Percentiles rank a stretch among this genome's conserved stretches.
Evolutionary conservation across 2,113 vertebrate genomes (phyloP).

Genomic region (Hemicordylus capensis): DNA sequence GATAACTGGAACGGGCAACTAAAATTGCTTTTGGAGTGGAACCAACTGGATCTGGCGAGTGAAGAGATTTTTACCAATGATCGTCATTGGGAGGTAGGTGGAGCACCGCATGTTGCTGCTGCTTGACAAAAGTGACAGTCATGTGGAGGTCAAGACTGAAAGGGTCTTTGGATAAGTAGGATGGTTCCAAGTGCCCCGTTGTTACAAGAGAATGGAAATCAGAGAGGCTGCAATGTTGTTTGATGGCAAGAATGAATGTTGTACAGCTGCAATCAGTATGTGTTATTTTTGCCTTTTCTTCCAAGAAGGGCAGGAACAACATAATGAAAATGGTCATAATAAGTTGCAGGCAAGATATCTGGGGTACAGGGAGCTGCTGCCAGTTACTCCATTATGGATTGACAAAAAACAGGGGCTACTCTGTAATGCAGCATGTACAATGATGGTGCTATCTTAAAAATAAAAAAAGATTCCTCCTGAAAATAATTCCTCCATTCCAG

Average conservation of each 20-base stretch:
- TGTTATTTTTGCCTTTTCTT: not conserved
- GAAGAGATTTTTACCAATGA: conserved; percentile 85
- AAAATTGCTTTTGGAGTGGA: conserved; percentile 83
- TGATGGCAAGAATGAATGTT: not conserved
- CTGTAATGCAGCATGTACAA: not conserved
- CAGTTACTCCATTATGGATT: not conserved
- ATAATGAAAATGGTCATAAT: not conserved
- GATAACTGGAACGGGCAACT: conserved; percentile 84
- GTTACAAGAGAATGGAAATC: not conserved
- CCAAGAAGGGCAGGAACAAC: not conserved
- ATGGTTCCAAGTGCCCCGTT: not conserved
- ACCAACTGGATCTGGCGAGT: conserved; percentile 80
- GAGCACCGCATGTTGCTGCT: not conserved
- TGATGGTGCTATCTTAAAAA: too few species aligned
- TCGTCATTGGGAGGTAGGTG: conserved; percentile 78
- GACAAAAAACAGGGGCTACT: not conserved
- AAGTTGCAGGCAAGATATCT: not conserved
- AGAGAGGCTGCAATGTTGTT: not conserved
- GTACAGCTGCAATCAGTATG: not conserved
- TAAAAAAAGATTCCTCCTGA: too few species aligned
- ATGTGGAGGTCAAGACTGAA: not conserved
- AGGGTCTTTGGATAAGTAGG: not conserved
- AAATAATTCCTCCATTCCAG: too few species aligned
- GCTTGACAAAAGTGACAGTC: not conserved
- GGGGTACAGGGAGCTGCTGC: not conserved